Base-by-base conservation (phyloP, 2,888 invertebrate genomes). In the Caenorhabditis sinica region DNA sequence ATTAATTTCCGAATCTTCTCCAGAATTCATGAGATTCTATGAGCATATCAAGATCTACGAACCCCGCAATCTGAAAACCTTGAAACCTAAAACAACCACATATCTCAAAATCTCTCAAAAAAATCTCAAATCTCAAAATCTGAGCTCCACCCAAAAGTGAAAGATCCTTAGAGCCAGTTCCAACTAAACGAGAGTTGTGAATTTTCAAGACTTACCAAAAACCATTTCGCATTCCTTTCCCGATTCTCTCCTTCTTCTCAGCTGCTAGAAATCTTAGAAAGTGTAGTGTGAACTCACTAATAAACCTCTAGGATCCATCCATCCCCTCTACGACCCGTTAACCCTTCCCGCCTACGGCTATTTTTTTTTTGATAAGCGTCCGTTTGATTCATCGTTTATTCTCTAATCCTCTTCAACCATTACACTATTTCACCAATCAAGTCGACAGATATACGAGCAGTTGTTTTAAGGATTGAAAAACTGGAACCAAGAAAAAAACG, bases 361-460 rank as follows among this genome's bases (percentile, higher is more conserved):
- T 53, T 68, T 68, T 53, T 68, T 68, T 68, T 68, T 53, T 68
- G 53, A 68, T 51, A 68, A 68, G 68, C 68, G 51, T 53, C 68
- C 33, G 33, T 68, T 68, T 68, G 51, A 68, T 68, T 68, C 68
- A 53, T 68, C 53, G 68, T 23, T 68, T 68, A 43, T 53, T 68
- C 33, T 68, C 68, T 68, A 23, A 33, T 8, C n/a, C 68, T 68
- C 68, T 68, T 51, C 68, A 25, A 53, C 53, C 53, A 40, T 28
- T 25, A 28, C 33, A 61, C 33, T 73, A 56, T 56, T 28, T 43
- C 61, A 49, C 5, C 51, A 13, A 36, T 4, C 17, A 13, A 17
- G 51, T 49, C 51, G 49, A 51, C 49, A 28, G 28, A 3, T 51
- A 33, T 68, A 51, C 28, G 68, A 68, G 36, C 68, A 68, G 68